These are phyloP conservation scores for Chelonoidis abingdonii DNA, from an alignment of 2,113 vertebrate species.

Conservation along the genomic window DNA sequence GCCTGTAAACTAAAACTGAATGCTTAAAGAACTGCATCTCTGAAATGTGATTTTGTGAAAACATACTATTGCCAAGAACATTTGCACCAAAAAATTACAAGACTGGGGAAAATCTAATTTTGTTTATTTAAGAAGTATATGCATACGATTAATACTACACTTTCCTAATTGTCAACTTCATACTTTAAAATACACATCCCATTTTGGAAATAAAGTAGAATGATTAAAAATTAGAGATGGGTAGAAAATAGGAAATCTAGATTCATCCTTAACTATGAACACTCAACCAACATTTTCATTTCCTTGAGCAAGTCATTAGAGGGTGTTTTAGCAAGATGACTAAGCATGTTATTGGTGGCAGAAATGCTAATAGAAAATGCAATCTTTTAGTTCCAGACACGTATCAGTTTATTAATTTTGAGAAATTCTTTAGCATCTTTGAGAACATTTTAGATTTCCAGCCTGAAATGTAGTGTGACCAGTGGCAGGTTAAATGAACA, in stretches of 20 bases:
- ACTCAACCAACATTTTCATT: neutral
- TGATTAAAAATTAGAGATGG: neutral
- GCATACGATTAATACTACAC: neutral
- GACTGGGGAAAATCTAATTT: neutral
- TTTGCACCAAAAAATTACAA: neutral
- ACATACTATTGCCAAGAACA: neutral
- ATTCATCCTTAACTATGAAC: neutral
- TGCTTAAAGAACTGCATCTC: neutral
- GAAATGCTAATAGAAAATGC: neutral
- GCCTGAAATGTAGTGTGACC: neutral
- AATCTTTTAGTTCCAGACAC: neutral
- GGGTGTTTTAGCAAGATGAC: neutral
- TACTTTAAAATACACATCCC: neutral
- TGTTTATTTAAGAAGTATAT: neutral
- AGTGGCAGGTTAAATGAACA: neutral
- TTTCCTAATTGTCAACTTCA: neutral
- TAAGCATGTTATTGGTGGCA: neutral
- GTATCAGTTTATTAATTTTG: neutral
- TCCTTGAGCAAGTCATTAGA: neutral
- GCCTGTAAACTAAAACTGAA: neutral
- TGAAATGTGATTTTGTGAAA: neutral
- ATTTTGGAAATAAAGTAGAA: neutral
- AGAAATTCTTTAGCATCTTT: neutral
- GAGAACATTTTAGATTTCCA: neutral
- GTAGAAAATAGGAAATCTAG: neutral